phyloP scores from a whole-genome alignment of 2,888 invertebrate genomes.

The Brachyopa scutellaris region DNA sequence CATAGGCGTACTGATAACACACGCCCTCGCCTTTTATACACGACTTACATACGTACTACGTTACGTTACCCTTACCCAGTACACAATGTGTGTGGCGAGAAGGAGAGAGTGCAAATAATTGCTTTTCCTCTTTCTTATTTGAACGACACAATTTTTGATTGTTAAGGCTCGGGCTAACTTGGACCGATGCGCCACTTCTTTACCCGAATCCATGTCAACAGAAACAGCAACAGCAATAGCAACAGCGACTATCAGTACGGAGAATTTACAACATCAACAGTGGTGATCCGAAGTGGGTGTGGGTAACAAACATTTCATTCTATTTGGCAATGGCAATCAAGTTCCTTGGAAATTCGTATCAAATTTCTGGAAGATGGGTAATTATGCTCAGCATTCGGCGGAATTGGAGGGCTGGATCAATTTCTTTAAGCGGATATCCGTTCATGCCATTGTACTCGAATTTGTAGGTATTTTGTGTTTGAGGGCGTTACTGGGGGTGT shows the following conservation, averaged over 20 bases:
- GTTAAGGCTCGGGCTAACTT: constrained; percentile 15
- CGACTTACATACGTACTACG: not conserved
- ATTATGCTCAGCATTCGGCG: not conserved
- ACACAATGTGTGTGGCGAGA: not conserved
- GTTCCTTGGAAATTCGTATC: constrained; percentile 51
- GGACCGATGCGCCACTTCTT: constrained; percentile 8
- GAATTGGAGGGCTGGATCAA: constrained; percentile 28
- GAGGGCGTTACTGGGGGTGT: constrained; percentile 34
- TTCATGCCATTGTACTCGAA: not conserved
- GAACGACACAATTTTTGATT: constrained; percentile 27
- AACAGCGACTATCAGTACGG: constrained; percentile 14
- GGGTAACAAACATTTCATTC: constrained; percentile 28
- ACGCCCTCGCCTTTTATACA: constrained; percentile 37
- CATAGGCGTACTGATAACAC: constrained; percentile 38
- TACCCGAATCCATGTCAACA: not conserved
- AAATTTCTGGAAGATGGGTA: constrained; percentile 50
- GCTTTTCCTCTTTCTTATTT: constrained; percentile 14
- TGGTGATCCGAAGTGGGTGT: constrained; percentile 41
- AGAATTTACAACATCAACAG: constrained; percentile 39
- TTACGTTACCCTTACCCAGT: not conserved
- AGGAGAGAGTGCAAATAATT: constrained; percentile 38
- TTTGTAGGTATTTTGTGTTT: not conserved
- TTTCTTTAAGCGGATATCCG: constrained; percentile 68
- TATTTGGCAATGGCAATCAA: constrained; percentile 61
- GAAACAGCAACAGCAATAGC: not conserved